These are phyloP conservation scores for Urocitellus parryii DNA, from an alignment of 2,113 vertebrate species.

Conservation along the genomic window DNA sequence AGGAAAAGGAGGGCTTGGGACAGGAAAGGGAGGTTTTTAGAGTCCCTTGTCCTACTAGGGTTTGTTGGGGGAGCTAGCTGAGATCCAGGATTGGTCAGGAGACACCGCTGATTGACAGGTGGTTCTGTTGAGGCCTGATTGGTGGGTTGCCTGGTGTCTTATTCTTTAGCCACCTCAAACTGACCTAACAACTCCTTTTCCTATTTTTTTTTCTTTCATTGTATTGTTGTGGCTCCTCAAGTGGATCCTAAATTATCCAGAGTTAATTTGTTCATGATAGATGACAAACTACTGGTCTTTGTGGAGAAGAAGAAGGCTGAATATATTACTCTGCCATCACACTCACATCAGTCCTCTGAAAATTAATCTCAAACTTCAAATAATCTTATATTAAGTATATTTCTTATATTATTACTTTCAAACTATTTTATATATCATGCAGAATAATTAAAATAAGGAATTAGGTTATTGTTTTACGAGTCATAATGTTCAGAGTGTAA, in stretches of 20 bases:
- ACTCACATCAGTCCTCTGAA: background rate
- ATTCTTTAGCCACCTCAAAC: too few relatives aligned
- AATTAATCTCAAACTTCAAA: background rate
- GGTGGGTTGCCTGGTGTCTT: too few relatives aligned
- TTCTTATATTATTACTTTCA: background rate
- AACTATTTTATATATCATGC: background rate
- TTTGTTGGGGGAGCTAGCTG: too few relatives aligned
- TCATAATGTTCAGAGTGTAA: background rate
- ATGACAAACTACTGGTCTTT: background rate
- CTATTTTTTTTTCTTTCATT: background rate
- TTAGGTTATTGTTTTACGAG: background rate
- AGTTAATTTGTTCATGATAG: background rate
- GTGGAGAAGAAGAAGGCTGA: background rate
- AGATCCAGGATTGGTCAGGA: too few relatives aligned
- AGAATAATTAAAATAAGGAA: background rate
- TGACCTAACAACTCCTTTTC: too few relatives aligned
- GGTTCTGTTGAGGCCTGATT: too few relatives aligned
- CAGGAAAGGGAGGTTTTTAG: too few relatives aligned
- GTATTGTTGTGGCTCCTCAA: background rate
- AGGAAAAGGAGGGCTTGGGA: too few relatives aligned
- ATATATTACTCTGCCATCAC: background rate
- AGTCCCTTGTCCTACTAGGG: too few relatives aligned
- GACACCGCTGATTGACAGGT: too few relatives aligned
- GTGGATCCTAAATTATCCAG: background rate
- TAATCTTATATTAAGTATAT: background rate